Evolutionary conservation across 2,113 vertebrate genomes (phyloP), one percentile per base, ranked within the genome.

Genomic region (Zapus hudsonius): DNA sequence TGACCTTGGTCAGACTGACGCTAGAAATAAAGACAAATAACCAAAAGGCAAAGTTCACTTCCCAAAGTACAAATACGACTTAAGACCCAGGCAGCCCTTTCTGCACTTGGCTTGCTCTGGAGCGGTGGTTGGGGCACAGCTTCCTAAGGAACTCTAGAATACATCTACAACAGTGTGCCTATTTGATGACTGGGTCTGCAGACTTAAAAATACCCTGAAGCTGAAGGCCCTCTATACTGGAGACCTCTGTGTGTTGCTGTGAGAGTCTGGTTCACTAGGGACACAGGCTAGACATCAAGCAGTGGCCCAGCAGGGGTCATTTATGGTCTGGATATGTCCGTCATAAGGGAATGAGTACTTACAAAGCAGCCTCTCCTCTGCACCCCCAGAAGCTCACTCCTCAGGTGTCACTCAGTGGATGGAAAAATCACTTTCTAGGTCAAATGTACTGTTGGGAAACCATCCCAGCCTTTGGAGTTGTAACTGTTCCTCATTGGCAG

Each of bases 401-500:
- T 72, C 61, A 20, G 69, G 78, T 36, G 61, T 8, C 27, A 64
- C 20, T 75, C 33, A 47, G 44, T 15, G 19, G 40, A 70, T 1
- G 7, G 63, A 66, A 6, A 9, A 80, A 27, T 33, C 42, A n/a
- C 40, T 33, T 70, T 55, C 66, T 17, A 87, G 52, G 33, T 10
- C 3, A 11, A 69, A 36, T 9, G 11, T 15, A 78, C 27, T 11
- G 2, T 25, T 11, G 31, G 81, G 42, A 4, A 5, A 27, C 25
- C 1, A 2, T 0, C 19, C 1, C 75, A 66, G 74, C 69, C 63
- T 40, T 15, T 17, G 13, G 67, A 6, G 0, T 36, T 36, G 29
- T 0, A 0, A 27, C 47, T 47, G 47, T 52, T 2, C 19, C 4
- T 9, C 40, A 33, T 0, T 5, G 2, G 36, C 38, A 63, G 29